Conservation (phyloP, 2,888 invertebrate species). For the Tanypteryx hageni region DNA sequence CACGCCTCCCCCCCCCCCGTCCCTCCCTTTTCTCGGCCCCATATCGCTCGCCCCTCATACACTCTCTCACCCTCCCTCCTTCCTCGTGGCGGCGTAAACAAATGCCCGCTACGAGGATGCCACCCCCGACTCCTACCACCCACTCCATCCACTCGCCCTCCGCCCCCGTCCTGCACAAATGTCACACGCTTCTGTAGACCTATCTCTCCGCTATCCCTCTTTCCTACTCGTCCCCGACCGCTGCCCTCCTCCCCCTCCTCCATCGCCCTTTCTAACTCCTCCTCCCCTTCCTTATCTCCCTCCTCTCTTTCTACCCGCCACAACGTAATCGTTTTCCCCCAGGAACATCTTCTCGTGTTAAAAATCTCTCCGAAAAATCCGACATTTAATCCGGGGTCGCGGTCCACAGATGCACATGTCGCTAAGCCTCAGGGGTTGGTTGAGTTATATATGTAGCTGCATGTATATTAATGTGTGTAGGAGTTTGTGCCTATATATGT, state of each 20-base stretch:
- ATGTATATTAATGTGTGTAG: background rate
- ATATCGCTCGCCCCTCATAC: background rate
- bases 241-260: background rate
- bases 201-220: background rate
- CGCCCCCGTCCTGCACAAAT: background rate
- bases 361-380: conserved; percentile 16
- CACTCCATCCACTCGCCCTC: background rate
- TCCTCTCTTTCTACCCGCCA: too few species aligned
- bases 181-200: conserved; percentile 1
- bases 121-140: background rate
- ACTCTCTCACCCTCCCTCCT: background rate
- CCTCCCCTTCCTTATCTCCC: too few species aligned
- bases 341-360: conserved; percentile 17
- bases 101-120: background rate
- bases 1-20: background rate
- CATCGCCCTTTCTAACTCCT: background rate
- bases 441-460: background rate
- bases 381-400: conserved; percentile 11
- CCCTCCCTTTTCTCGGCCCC: background rate
- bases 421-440: background rate
- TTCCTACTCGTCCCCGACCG: too few species aligned
- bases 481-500: background rate
- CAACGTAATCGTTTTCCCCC: background rate
- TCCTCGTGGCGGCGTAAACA: background rate
- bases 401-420: background rate